Base-by-base conservation (phyloP, 2,113 vertebrate species). In the Maccullochella peelii region DNA sequence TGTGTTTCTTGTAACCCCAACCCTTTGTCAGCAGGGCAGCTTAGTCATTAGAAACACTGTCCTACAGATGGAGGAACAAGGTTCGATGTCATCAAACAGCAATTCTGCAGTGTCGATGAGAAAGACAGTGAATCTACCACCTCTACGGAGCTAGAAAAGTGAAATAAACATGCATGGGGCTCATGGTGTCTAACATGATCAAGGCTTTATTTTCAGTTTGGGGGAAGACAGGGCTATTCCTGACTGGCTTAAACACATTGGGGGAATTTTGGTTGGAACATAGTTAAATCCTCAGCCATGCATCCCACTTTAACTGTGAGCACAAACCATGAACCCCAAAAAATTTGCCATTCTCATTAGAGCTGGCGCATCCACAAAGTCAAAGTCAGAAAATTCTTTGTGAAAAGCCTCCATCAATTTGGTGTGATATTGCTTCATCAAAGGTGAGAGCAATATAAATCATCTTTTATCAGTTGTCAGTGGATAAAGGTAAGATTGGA, bases 391-490 rank as follows among this genome's bases (percentile, higher is more conserved):
- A 33, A 70, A 63, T 18, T 59, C 25, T 36, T 11, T 40, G 6
- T 77, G 52, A 65, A 80, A 86, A 68, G 42, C 18, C 52, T 69
- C 36, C 49, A 63, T 76, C 76, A 77, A 30, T 82, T 79, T 73
- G 4, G 12, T 67, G 33, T 44, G 50, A 70, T 77, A 72, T 87
- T 91, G 76, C 86, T 79, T 86, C 75, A 87, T 84, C 82, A 86
- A 83, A 74, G 76, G 44, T 47, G 67, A 81, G 21, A 83, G 81
- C n/a, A 23, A 40, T 33, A 84, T 83, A 44, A 70, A 80, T 87
- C 66, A 86, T 69, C 78, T 80, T 89, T 80, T 86, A 86, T 87
- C 86, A 89, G 82, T 68, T 89, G 86, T 89, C 86, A 86, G 63
- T 38, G 65, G 79, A 84, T 88, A 69, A 86, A 72, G 23, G 67